A percentile compares a stretch with the other conserved stretches of the same genome.
These are phyloP conservation scores for Volucella bombylans DNA, from an alignment of 2,888 invertebrate species.

Conservation along the genomic window DNA sequence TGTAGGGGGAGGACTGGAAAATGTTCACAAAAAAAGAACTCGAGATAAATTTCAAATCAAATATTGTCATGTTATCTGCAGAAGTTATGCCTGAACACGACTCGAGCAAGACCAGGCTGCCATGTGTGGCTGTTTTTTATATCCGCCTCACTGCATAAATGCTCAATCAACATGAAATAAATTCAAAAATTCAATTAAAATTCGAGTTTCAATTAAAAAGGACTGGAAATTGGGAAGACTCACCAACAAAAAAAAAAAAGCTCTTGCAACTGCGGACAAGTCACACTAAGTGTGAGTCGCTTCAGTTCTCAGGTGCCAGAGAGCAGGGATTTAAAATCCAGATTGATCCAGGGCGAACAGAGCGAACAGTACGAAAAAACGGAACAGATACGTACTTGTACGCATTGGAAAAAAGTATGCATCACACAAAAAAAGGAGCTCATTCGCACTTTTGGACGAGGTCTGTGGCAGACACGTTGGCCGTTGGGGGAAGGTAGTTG, in stretches of 20 bases:
- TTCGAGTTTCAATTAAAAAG: constrained; percentile 73
- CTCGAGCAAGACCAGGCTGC: constrained; percentile 22
- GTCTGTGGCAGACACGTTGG: too few relatives aligned
- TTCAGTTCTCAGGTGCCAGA: constrained; percentile 44
- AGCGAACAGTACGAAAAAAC: background rate
- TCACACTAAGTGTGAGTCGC: constrained; percentile 16
- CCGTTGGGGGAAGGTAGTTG: too few relatives aligned
- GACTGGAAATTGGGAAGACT: constrained; percentile 71
- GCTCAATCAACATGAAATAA: constrained; percentile 74
- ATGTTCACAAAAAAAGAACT: constrained; percentile 4
- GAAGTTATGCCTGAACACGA: constrained; percentile 67
- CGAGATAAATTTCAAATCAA: constrained; percentile 70
- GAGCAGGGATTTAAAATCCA: constrained; percentile 51
- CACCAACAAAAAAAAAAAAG: background rate
- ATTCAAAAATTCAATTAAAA: constrained; percentile 74
- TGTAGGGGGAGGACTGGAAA: background rate
- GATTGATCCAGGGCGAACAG: constrained; percentile 20
- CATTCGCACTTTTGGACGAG: too few relatives aligned
- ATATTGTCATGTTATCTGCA: constrained; percentile 73
- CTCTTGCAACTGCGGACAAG: constrained; percentile 19
- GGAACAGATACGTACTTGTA: too few relatives aligned
- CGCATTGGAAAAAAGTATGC: too few relatives aligned
- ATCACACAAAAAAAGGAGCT: too few relatives aligned
- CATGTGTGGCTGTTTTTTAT: constrained; percentile 39
- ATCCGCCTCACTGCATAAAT: constrained; percentile 64